Evolutionary conservation across 2,797 vertebrate species (phyloP), one percentile per base, ranked within the genome.

Genomic region (Columba guinea): DNA sequence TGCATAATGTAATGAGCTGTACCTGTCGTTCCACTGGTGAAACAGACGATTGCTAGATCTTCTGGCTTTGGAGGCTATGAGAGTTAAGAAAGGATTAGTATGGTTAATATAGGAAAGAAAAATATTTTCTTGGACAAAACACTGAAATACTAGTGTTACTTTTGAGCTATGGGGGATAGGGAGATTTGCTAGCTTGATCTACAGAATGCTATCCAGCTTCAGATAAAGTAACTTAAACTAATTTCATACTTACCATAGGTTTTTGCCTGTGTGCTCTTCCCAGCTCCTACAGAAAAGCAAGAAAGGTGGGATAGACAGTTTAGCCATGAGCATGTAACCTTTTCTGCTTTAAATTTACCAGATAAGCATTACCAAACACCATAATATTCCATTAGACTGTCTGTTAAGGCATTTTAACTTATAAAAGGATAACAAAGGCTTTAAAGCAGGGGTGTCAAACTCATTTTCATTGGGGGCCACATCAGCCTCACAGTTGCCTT

Each of bases 21-120:
- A 99, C 99, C 99, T 98, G 99, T 99, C 10, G 99, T 99, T 97
- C 99, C 99, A 95, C 99, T 99, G 93, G 99, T 99, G 94, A 99
- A 99, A 97, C 99, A 99, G 97, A 99, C 96, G 51, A 99, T 48
- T 41, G 99, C 99, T 49, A 99, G 96, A 96, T 99, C 99, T 46
- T 99, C 98, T 90, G 99, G 98, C 91, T 97, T 97, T 62, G 99
- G 99, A 76, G 98, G 98, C 99, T 99, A 95, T 27, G 76, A 93
- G 84, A 97, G 84, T 78, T 79, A 96, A 87, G 77, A 85, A 80
- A 91, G 13, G 35, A 81, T 89, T 79, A 89, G 51, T 58, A 68
- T 23, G 62, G 32, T 93, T 84, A 95, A 70, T 39, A 85, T 2
- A 64, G 27, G 74, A 87, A 59, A 39, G 35, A 76, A 63, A 74